Conservation (phyloP, 2,888 invertebrate genomes). For the Lasioglossum villosulum region DNA sequence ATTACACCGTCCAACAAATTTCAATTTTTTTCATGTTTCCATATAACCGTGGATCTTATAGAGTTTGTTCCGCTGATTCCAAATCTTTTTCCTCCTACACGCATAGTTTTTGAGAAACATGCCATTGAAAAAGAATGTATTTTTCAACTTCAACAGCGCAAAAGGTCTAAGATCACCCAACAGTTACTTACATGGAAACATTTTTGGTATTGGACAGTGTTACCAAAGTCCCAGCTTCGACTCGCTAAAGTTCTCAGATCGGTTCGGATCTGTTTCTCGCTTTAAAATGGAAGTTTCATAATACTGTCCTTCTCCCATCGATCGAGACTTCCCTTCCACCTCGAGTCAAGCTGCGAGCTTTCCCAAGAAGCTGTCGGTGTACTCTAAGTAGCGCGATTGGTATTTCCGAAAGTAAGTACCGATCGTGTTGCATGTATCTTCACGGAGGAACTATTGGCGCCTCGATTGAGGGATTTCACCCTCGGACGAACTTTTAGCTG, state of each 20-base stretch:
- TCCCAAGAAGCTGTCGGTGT: neutral
- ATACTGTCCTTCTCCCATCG: conserved; percentile 23
- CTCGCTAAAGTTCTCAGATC: neutral
- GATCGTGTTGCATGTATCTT: conserved; percentile 11
- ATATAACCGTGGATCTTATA: too few relatives aligned
- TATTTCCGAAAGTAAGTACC: conserved; percentile 38
- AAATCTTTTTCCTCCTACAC: too few relatives aligned
- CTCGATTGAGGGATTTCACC: conserved; percentile 9
- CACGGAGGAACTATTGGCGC: conserved; percentile 15
- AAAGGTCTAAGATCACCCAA: too few relatives aligned
- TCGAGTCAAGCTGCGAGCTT: neutral
- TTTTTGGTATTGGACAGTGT: too few relatives aligned
- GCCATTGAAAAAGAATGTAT: too few relatives aligned
- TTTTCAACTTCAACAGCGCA: too few relatives aligned
- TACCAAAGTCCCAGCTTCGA: neutral
- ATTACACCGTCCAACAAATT: too few relatives aligned
- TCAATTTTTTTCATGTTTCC: too few relatives aligned
- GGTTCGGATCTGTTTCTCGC: neutral
- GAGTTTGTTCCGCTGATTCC: too few relatives aligned
- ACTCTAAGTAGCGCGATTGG: conserved; percentile 16
- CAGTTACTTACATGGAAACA: too few relatives aligned
- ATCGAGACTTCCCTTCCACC: conserved; percentile 6
- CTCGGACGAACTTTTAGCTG: conserved; percentile 42
- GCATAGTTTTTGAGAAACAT: too few relatives aligned
- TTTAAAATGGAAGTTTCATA: conserved; percentile 28